Evolutionary conservation across 1,140 invertebrate genomes (phyloP), one percentile per base, ranked within the genome.

Genomic region (Listronotus oregonensis): DNA sequence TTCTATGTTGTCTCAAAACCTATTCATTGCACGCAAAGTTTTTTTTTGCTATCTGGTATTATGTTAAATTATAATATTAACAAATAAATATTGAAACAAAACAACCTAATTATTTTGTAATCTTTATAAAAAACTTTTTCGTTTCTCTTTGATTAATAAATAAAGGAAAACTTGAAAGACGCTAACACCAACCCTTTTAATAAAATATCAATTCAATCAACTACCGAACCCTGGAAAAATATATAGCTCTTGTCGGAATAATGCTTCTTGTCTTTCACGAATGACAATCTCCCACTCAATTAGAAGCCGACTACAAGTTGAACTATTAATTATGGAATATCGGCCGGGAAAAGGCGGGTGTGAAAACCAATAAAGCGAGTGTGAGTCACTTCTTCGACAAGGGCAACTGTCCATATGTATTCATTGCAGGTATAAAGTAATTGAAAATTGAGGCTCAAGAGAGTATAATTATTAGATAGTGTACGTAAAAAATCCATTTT

Each of bases 301-400:
- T 47, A 47, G 44, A 47, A 47, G 44, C 44, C 44, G 44, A 47
- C 44, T 47, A 47, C 44, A 47, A 47, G 14, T 47, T 47, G 44
- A 47, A 47, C 44, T 47, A 47, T 47, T 47, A 47, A 47, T 47
- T 47, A 47, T 47, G 44, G 44, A 47, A 47, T 47, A 47, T 47
- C 44, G 14, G 15, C 17, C n/a, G 44, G 15, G 17, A 47, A 15
- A 47, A 15, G 44, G 18, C 44, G 44, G 44, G 44, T 47, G 44
- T 47, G 44, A 47, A 47, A 47, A 47, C 44, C 44, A 47, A 47
- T 47, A 47, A 47, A 47, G 12, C 15, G 44, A 47, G n/a, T 18
- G 44, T 47, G 44, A 47, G 44, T 47, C 44, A 47, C 44, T 18
- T 12, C 42, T 43, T 15, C 12, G 5, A 5, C 14, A 47, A 17